These are phyloP conservation scores for Zaprionus ornatus DNA, from an alignment of 1,140 invertebrate genomes.

Conservation along the genomic window DNA sequence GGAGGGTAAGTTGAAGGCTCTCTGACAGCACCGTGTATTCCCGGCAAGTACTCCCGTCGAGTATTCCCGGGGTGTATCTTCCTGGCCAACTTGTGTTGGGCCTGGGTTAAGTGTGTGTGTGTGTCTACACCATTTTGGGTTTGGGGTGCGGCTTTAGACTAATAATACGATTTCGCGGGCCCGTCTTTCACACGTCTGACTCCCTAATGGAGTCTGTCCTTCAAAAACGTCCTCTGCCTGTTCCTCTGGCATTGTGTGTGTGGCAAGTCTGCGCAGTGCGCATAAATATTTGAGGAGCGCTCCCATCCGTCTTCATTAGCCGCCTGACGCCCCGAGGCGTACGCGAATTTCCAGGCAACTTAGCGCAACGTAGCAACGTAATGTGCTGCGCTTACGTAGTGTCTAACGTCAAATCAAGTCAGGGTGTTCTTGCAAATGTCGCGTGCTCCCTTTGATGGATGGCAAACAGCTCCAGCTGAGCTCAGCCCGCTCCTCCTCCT, in stretches of 20 bases:
- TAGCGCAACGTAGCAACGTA: constrained; percentile 12
- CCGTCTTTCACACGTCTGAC: constrained; percentile 5
- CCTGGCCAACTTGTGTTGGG: not conserved
- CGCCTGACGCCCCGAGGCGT: constrained; percentile 34
- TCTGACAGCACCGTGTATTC: not conserved
- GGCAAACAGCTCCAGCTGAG: not conserved
- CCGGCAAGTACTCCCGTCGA: too few species aligned
- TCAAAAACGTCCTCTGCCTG: constrained; percentile 8
- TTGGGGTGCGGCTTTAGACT: constrained; percentile 16
- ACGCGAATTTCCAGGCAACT: not conserved
- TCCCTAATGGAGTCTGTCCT: constrained; percentile 33
- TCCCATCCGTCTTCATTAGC: constrained; percentile 62
- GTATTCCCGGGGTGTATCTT: too few species aligned
- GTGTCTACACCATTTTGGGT: not conserved
- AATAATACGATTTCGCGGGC: constrained; percentile 30
- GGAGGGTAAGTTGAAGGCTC: constrained; percentile 56
- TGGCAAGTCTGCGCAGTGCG: constrained; percentile 10
- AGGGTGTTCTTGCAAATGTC: constrained; percentile 6
- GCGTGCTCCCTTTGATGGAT: constrained; percentile 36
- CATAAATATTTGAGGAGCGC: constrained; percentile 58
- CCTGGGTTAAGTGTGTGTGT: not conserved
- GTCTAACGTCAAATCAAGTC: constrained; percentile 10
- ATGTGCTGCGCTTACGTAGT: not conserved
- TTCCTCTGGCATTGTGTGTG: not conserved
- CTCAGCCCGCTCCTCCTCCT: constrained; percentile 8